Conservation (phyloP, 1,140 invertebrate genomes). For the Frieseomelitta varia region DNA sequence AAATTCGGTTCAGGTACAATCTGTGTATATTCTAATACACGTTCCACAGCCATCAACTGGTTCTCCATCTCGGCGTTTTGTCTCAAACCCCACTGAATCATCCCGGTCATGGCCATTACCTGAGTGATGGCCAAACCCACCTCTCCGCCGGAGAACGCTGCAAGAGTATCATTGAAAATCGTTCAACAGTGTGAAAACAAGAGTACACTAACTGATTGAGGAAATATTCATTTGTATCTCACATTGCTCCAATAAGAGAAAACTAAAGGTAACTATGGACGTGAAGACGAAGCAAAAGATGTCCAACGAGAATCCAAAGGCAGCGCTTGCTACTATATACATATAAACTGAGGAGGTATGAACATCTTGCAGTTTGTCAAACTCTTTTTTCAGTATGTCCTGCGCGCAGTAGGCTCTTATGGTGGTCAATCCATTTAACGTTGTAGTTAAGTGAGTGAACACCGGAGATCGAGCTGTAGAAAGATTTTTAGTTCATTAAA, state of each 20-base stretch:
- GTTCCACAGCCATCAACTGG: conserved; percentile 90
- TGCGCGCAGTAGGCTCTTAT: conserved; percentile 93
- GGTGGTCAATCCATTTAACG: conserved; percentile 93
- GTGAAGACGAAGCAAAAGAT: conserved; percentile 88
- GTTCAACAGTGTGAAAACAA: background rate
- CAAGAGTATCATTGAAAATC: conserved; percentile 44
- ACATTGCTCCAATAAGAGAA: conserved; percentile 80
- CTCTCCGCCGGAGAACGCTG: conserved; percentile 84
- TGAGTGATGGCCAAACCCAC: conserved; percentile 84
- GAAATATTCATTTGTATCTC: conserved; percentile 22
- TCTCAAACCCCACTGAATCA: conserved; percentile 89
- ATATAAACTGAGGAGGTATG: conserved; percentile 88
- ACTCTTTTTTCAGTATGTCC: conserved; percentile 89
- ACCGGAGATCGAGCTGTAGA: conserved; percentile 89
- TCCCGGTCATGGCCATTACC: conserved; percentile 83
- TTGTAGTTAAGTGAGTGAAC: conserved; percentile 94
- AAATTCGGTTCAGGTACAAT: conserved; percentile 84
- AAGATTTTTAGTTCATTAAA: conserved; percentile 22
- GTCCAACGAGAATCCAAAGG: conserved; percentile 88
- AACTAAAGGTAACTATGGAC: conserved; percentile 84
- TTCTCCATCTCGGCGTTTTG: conserved; percentile 91
- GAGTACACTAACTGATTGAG: background rate
- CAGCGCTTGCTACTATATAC: conserved; percentile 86
- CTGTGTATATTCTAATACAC: conserved; percentile 89
- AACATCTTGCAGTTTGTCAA: conserved; percentile 86